These are phyloP conservation scores for Lasioglossum zephyrum DNA, from an alignment of 2,888 invertebrate genomes.

Conservation along the genomic window DNA sequence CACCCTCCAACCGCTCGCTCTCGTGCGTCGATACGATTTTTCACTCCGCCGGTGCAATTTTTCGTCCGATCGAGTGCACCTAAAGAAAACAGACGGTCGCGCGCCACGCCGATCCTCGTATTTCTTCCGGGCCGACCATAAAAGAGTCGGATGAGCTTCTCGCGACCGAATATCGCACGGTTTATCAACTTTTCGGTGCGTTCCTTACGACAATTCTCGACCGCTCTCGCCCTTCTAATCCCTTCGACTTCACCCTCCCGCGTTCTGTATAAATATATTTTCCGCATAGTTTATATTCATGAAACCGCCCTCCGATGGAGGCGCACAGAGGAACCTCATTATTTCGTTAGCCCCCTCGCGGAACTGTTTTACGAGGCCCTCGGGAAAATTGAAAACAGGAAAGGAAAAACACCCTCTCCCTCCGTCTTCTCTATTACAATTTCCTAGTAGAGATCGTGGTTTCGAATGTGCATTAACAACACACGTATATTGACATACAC, in stretches of 20 bases:
- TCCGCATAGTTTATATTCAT: slow-evolving; percentile 37
- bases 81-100: slow-evolving; percentile 21
- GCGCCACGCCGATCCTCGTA: slow-evolving; percentile 9
- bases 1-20: not conserved
- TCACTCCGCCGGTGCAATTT: slow-evolving; percentile 45
- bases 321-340: slow-evolving; percentile 20
- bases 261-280: slow-evolving; percentile 17
- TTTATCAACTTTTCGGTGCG: slow-evolving; percentile 14
- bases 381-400: slow-evolving; percentile 22
- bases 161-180: slow-evolving; percentile 21
- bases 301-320: not conserved
- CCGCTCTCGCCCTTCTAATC: not conserved
- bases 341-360: slow-evolving; percentile 28
- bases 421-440: not conserved
- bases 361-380: slow-evolving; percentile 18
- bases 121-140: slow-evolving; percentile 25
- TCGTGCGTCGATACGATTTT: slow-evolving; percentile 55
- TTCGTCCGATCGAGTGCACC: slow-evolving; percentile 48
- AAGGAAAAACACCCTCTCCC: not conserved
- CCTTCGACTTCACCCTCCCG: not conserved
- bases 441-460: not conserved
- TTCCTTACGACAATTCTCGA: not conserved
- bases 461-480: too few species aligned
- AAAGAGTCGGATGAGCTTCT: slow-evolving; percentile 28
- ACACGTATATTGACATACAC: too few species aligned